Conservation (phyloP, 1,140 invertebrate genomes). For the Ectropis grisescens region DNA sequence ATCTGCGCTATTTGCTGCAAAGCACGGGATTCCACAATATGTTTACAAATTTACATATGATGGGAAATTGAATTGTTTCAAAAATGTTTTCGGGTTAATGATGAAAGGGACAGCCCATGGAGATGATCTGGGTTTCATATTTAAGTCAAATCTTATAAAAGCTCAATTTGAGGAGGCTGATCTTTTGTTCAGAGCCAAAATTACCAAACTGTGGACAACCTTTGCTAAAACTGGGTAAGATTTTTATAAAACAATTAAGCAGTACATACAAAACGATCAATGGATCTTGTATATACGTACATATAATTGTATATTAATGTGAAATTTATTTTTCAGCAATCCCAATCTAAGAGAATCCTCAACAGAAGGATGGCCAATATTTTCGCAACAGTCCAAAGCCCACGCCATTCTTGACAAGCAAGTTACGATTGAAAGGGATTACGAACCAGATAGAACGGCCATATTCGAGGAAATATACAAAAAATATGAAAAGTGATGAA, state of each 20-base stretch:
- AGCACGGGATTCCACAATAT: constrained; percentile 16
- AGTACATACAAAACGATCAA: no score
- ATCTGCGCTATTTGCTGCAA: constrained; percentile 38
- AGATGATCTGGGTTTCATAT: constrained; percentile 61
- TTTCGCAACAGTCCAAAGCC: not conserved
- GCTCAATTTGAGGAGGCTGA: constrained; percentile 43
- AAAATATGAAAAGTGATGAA: constrained; percentile 21
- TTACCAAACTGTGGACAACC: constrained; percentile 71
- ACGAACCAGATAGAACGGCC: constrained; percentile 18
- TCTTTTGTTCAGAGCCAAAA: constrained; percentile 41
- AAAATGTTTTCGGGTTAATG: constrained; percentile 44
- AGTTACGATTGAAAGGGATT: constrained; percentile 13
- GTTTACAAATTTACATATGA: constrained; percentile 57
- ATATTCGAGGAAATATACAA: constrained; percentile 21
- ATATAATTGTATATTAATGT: no score
- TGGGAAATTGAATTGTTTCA: constrained; percentile 51
- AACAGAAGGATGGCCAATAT: not conserved
- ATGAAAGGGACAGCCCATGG: constrained; percentile 57
- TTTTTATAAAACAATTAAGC: no score
- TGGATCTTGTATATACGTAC: no score
- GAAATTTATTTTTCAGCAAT: no score
- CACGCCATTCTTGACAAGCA: constrained; percentile 13
- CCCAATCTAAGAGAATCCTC: no score
- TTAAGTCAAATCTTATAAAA: constrained; percentile 20
- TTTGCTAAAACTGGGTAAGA: constrained; percentile 73